Conservation (phyloP, 2,888 invertebrate species). For the Hirtodrosophila alboralis region DNA sequence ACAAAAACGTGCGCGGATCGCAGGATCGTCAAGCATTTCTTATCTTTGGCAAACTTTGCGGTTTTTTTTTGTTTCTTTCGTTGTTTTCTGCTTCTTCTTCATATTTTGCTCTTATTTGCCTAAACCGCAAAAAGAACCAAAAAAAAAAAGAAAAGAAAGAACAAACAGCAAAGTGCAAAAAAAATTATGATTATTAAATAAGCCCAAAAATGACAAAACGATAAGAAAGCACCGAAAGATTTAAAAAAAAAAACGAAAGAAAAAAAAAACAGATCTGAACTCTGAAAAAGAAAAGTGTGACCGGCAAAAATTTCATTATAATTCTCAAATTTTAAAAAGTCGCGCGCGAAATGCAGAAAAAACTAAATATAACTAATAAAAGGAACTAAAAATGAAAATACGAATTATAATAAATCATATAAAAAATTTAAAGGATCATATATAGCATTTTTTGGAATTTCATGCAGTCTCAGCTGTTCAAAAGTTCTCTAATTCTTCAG, state of each 20-base stretch:
- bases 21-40: slow-evolving; percentile 39
- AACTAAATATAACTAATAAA: slow-evolving; percentile 5
- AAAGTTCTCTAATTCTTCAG: slow-evolving; percentile 22
- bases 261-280: background rate
- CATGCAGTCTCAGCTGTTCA: slow-evolving; percentile 13
- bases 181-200: background rate
- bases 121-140: slow-evolving; percentile 1
- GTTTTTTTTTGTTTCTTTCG: slow-evolving; percentile 1
- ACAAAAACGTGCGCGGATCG: slow-evolving; percentile 12
- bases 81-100: background rate
- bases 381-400: background rate
- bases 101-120: background rate
- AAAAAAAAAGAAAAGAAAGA: slow-evolving; percentile 2
- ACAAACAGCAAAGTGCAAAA: slow-evolving; percentile 9
- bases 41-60: slow-evolving; percentile 3
- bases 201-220: background rate
- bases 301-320: slow-evolving; percentile 6
- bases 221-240: slow-evolving; percentile 18
- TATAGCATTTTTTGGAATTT: slow-evolving; percentile 31
- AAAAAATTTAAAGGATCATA: background rate
- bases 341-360: slow-evolving; percentile 35
- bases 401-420: slow-evolving; percentile 3
- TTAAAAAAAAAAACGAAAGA: background rate
- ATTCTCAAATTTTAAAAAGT: slow-evolving; percentile 1
- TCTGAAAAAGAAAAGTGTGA: slow-evolving; percentile 16